phyloP scores from a whole-genome alignment of 2,113 vertebrate species.

The Erinaceus europaeus region DNA sequence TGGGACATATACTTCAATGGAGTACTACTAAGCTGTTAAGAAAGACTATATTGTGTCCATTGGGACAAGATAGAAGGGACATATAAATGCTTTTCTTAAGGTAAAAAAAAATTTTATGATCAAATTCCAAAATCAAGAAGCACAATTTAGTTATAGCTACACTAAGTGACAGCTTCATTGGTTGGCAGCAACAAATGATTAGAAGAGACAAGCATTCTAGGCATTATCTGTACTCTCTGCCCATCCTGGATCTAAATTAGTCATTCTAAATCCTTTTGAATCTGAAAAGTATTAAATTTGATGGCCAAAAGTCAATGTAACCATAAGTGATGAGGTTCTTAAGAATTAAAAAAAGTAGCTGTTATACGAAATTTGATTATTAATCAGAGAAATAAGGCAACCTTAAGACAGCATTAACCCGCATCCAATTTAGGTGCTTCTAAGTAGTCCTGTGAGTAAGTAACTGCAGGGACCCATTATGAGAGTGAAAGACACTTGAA shows the following conservation, averaged over 20 bases:
- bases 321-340: conserved; percentile 7
- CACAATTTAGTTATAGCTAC: not conserved
- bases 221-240: not conserved
- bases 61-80: conserved; percentile 13
- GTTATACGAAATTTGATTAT: not conserved
- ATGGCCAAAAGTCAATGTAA: not conserved
- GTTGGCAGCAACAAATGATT: not conserved
- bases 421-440: not conserved
- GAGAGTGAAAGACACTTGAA: not conserved
- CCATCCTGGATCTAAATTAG: not conserved
- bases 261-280: conserved; percentile 2
- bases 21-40: no score
- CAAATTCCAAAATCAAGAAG: conserved; percentile 35
- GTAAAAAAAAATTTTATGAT: not conserved
- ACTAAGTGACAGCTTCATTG: not conserved
- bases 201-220: not conserved
- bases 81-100: not conserved
- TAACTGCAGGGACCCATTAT: not conserved
- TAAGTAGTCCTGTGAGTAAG: not conserved
- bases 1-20: no score
- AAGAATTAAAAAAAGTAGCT: not conserved
- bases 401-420: not conserved
- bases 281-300: not conserved
- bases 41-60: not conserved
- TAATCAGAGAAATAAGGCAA: not conserved